phyloP scores from a whole-genome alignment of 2,797 vertebrate genomes.

The Megaceryle alcyon region DNA sequence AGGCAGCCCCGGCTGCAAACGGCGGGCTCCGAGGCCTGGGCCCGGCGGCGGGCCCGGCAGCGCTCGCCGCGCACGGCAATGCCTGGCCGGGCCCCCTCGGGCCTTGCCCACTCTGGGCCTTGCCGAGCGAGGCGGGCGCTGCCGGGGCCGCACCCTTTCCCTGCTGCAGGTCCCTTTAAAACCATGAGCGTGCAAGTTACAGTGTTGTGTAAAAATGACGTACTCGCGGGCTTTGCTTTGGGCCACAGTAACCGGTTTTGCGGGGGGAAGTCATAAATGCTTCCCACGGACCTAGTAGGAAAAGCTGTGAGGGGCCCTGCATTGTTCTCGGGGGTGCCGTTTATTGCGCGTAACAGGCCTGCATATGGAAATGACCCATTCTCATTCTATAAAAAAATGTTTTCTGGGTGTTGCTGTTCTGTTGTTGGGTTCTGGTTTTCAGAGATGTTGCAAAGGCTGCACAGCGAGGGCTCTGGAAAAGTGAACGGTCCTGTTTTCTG shows the following conservation, averaged over 20 bases:
- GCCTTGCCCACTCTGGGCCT: not conserved
- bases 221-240: no score
- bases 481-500: no score
- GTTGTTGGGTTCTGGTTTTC: no score
- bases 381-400: accelerated
- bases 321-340: accelerated
- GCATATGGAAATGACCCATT: not conserved
- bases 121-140: no score
- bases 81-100: not conserved
- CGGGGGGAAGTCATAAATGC: not conserved
- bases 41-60: not conserved
- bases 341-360: not conserved
- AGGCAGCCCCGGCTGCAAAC: not conserved
- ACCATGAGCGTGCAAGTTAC: no score
- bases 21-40: not conserved
- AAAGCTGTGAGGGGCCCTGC: not conserved
- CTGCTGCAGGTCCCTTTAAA: no score
- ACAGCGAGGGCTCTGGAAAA: no score
- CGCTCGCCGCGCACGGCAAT: no score
- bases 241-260: no score
- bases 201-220: no score
- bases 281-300: accelerated
- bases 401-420: not conserved
- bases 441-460: not conserved
- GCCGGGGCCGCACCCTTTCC: no score